Percentiles rank a stretch among this genome's conserved stretches.
Conservation (phyloP, 2,797 vertebrate species). For the Remorina albescens region DNA sequence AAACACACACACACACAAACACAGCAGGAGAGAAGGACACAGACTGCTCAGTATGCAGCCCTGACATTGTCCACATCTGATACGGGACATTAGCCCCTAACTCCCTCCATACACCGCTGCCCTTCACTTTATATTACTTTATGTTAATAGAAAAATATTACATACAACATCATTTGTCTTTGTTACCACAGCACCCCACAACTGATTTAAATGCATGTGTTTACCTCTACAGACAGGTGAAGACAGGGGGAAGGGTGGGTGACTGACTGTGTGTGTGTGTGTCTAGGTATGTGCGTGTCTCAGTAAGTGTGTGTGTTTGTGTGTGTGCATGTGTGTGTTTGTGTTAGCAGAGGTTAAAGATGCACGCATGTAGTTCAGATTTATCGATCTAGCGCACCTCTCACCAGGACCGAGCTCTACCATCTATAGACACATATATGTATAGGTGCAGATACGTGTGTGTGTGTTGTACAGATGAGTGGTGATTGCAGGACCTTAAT, state of each 20-base stretch:
- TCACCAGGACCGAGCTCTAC: constrained; percentile 50
- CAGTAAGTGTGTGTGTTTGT: constrained; percentile 28
- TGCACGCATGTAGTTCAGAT: constrained; percentile 74
- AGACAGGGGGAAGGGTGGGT: constrained; percentile 84
- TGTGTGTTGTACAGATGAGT: constrained; percentile 42
- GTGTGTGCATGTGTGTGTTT: constrained; percentile 34
- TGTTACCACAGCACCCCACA: constrained; percentile 93
- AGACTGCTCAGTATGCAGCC: constrained; percentile 99
- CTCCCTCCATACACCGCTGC: constrained; percentile 99
- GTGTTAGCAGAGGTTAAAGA: constrained; percentile 53
- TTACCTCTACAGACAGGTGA: constrained; percentile 91
- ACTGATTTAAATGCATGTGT: constrained; percentile 99
- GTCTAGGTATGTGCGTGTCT: constrained; percentile 6
- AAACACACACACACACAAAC: constrained; percentile 67
- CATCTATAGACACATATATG: constrained; percentile 45
- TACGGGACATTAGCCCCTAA: constrained; percentile 99
- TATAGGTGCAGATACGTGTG: constrained; percentile 24
- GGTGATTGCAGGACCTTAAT: constrained; percentile 37
- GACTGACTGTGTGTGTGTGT: constrained; percentile 59
- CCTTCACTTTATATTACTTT: constrained; percentile 99
- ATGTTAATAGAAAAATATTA: constrained; percentile 99
- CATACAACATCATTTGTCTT: constrained; percentile 99
- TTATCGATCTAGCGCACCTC: constrained; percentile 82
- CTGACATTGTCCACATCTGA: constrained; percentile 99
- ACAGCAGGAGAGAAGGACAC: constrained; percentile 96